phyloP scores from a whole-genome alignment of 2,888 invertebrate species.

The Heteromyza rotundicornis region DNA sequence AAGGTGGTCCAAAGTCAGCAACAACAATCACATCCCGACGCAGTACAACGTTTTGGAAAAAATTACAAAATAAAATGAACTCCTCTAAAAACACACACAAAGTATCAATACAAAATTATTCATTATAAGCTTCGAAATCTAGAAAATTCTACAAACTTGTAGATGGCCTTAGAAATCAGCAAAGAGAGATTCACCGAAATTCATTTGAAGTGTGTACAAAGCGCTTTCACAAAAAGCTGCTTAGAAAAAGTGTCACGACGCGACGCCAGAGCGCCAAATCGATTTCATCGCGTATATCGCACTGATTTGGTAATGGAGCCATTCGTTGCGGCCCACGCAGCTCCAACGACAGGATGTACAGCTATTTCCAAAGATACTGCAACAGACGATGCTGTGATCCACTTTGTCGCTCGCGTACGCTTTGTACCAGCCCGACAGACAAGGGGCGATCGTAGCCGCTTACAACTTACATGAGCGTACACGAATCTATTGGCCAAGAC shows the following conservation, averaged over 20 bases:
- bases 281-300: neutral
- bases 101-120: too few relatives aligned
- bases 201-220: neutral
- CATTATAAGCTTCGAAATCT: too few relatives aligned
- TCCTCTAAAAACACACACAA: too few relatives aligned
- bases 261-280: too few relatives aligned
- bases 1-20: neutral
- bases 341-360: neutral
- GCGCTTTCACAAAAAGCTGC: neutral
- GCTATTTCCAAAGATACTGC: neutral
- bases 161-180: too few relatives aligned
- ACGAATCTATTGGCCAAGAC: slow-evolving; percentile 10
- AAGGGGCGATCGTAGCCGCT: neutral
- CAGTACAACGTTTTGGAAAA: too few relatives aligned
- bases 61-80: too few relatives aligned
- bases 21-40: neutral
- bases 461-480: neutral
- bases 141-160: too few relatives aligned
- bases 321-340: neutral
- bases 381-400: neutral
- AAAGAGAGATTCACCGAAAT: too few relatives aligned
- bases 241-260: too few relatives aligned
- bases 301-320: slow-evolving; percentile 1
- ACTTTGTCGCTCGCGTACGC: neutral
- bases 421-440: neutral